phyloP scores from a whole-genome alignment of 2,888 invertebrate species.

The Morinoia aosen region DNA sequence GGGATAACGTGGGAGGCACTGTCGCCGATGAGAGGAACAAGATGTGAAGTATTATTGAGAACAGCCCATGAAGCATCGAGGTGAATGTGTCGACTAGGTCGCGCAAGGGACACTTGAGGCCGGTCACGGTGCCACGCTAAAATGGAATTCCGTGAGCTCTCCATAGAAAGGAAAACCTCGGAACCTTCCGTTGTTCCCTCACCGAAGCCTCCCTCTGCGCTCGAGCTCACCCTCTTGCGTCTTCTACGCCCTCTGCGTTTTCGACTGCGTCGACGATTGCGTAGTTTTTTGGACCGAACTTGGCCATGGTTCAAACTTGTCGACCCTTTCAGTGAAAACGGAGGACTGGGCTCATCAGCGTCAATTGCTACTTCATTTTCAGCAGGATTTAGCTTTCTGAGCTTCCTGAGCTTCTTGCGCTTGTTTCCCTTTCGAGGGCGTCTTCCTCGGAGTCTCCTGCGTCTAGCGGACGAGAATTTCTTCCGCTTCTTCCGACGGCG shows the following conservation, averaged over 20 bases:
- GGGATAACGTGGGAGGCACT: too few relatives aligned
- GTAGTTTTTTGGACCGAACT: not conserved
- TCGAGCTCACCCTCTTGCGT: not conserved
- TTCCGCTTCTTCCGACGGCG: not conserved
- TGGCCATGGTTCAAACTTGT: not conserved
- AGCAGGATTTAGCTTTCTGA: not conserved
- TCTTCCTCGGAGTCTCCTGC: not conserved
- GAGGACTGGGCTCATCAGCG: not conserved
- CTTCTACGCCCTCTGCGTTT: not conserved
- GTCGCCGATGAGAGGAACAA: too few relatives aligned
- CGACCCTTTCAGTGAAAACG: not conserved
- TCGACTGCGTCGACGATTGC: not conserved
- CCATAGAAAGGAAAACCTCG: not conserved
- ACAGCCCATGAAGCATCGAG: not conserved
- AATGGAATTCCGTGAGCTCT: not conserved
- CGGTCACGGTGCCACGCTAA: not conserved
- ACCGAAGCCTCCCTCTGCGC: not conserved
- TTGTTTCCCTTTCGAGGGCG: not conserved
- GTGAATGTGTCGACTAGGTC: slow-evolving; percentile 28
- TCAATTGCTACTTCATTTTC: not conserved
- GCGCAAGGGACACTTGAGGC: slow-evolving; percentile 9
- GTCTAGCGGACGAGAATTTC: not conserved
- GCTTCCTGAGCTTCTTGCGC: slow-evolving; percentile 29
- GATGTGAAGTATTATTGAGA: too few relatives aligned
- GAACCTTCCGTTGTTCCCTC: not conserved